A percentile compares a stretch with the other conserved stretches of the same genome.
Evolutionary conservation across 2,888 invertebrate genomes (phyloP).

Genomic region (Physocephala rufipes): DNA sequence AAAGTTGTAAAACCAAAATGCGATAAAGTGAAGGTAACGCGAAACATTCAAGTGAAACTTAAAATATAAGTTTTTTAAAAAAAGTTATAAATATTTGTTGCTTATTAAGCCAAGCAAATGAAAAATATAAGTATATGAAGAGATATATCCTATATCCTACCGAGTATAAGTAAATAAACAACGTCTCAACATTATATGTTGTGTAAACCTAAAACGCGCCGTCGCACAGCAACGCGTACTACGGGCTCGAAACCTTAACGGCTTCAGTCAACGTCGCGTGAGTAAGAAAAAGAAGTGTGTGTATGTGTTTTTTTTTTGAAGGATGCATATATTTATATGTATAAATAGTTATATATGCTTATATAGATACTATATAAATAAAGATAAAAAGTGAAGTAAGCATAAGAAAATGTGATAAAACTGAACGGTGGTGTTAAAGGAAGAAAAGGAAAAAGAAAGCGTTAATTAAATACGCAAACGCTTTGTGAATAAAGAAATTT

Average conservation of each 20-base stretch:
- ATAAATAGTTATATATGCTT: neutral
- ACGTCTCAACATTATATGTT: slow-evolving; percentile 11
- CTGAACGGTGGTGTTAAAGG: neutral
- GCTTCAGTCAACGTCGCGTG: slow-evolving; percentile 24
- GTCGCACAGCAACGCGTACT: slow-evolving; percentile 36
- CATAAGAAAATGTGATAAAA: neutral
- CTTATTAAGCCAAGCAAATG: neutral
- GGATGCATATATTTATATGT: too few relatives aligned
- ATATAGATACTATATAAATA: neutral
- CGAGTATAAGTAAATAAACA: slow-evolving; percentile 1
- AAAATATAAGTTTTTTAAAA: neutral
- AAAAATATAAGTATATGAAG: neutral
- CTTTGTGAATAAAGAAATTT: neutral
- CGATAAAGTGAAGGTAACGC: neutral
- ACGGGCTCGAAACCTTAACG: slow-evolving; percentile 11
- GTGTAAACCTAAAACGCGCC: slow-evolving; percentile 19
- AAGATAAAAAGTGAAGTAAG: slow-evolving; percentile 13
- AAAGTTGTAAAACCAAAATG: neutral
- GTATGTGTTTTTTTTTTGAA: too few relatives aligned
- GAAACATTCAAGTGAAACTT: neutral
- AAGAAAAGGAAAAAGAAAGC: neutral
- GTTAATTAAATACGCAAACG: slow-evolving; percentile 3
- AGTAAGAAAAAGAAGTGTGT: slow-evolving; percentile 5
- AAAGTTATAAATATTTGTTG: neutral
- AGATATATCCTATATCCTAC: neutral